phyloP scores from a whole-genome alignment of 2,797 vertebrate species.

The Orestias chungarensis region DNA sequence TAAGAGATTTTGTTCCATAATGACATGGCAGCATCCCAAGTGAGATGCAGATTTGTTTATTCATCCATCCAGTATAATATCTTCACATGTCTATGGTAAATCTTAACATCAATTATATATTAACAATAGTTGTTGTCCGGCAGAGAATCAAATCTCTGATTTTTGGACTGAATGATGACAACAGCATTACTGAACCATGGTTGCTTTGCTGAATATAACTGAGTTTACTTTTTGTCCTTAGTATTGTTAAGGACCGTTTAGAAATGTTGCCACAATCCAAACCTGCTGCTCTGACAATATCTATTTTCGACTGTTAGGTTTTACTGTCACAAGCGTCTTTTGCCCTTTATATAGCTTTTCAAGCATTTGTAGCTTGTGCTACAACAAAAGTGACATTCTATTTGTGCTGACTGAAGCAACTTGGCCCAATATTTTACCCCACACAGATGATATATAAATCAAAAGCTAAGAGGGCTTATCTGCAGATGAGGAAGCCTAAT shows the following conservation, averaged over 20 bases:
- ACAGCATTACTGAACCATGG: not conserved
- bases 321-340: not conserved
- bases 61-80: not conserved
- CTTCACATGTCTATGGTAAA: not conserved
- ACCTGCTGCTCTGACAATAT: not conserved
- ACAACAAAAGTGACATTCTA: conserved; percentile 25
- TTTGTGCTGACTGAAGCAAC: conserved; percentile 18
- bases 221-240: not conserved
- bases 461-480: conserved; percentile 34
- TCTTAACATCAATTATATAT: not conserved
- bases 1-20: not conserved
- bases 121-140: not conserved
- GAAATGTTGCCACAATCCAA: not conserved
- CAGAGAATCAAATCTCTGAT: not conserved
- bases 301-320: not conserved
- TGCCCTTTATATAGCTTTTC: conserved; percentile 11
- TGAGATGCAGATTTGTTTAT: not conserved
- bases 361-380: conserved; percentile 25
- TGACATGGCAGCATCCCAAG: not conserved
- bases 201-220: not conserved
- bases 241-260: not conserved
- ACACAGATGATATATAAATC: conserved; percentile 49
- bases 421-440: conserved; percentile 15
- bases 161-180: not conserved
- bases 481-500: conserved; percentile 27